Percentiles rank a stretch among this genome's conserved stretches.
Conservation (phyloP, 2,888 invertebrate species). For the Anodontia alba region DNA sequence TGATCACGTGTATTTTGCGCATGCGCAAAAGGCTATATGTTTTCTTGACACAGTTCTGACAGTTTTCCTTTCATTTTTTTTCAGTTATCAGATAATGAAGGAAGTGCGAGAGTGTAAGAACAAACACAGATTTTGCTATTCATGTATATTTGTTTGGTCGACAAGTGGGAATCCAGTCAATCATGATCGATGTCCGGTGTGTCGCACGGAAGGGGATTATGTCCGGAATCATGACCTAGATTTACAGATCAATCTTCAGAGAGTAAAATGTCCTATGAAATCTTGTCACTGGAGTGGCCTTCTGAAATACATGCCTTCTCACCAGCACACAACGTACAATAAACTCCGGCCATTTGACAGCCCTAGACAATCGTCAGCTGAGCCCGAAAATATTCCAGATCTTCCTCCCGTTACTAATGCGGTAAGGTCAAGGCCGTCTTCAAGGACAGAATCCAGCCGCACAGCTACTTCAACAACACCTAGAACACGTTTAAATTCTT, state of each 20-base stretch:
- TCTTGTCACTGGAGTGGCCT: constrained; percentile 77
- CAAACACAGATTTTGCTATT: constrained; percentile 82
- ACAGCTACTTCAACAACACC: neutral
- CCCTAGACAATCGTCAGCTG: constrained; percentile 3
- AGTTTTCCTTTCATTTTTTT: constrained; percentile 51
- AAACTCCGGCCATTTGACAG: neutral
- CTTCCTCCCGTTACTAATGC: neutral
- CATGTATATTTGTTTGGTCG: constrained; percentile 83
- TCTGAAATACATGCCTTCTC: constrained; percentile 63
- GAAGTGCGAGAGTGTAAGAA: constrained; percentile 81
- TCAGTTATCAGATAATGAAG: constrained; percentile 81
- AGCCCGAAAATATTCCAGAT: constrained; percentile 4
- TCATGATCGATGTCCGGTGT: constrained; percentile 82
- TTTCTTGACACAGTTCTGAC: too few species aligned
- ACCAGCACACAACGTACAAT: constrained; percentile 69
- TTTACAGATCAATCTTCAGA: constrained; percentile 68
- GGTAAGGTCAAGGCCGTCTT: neutral
- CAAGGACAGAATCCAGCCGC: neutral
- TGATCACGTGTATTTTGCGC: too few species aligned
- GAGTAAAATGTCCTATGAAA: constrained; percentile 78
- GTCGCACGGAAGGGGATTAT: constrained; percentile 76
- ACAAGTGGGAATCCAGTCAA: constrained; percentile 80
- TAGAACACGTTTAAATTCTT: neutral
- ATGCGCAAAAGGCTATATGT: too few species aligned
- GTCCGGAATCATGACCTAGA: constrained; percentile 70